phyloP scores from a whole-genome alignment of 2,888 invertebrate genomes.

The Erynnis tages region DNA sequence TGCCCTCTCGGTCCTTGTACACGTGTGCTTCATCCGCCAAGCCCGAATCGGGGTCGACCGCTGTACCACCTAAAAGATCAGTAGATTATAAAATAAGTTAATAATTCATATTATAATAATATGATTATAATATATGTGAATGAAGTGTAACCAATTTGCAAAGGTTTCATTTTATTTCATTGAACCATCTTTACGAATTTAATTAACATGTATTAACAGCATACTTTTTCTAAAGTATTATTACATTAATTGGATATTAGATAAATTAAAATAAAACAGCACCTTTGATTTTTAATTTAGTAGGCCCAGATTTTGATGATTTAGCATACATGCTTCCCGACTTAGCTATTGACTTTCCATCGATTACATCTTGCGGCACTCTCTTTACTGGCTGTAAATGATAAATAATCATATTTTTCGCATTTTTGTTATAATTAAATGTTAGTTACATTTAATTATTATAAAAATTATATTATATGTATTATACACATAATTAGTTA shows the following conservation, averaged over 20 bases:
- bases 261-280: slow-evolving; percentile 13
- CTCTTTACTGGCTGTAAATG: slow-evolving; percentile 65
- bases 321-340: slow-evolving; percentile 83
- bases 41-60: slow-evolving; percentile 95
- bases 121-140: too few species aligned
- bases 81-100: neutral
- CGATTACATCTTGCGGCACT: slow-evolving; percentile 77
- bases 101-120: neutral
- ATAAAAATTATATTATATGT: too few species aligned
- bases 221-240: too few species aligned
- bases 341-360: slow-evolving; percentile 78
- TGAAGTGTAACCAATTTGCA: too few species aligned
- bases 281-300: slow-evolving; percentile 74
- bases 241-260: neutral
- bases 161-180: too few species aligned
- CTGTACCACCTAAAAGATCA: slow-evolving; percentile 84
- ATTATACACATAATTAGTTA: too few species aligned
- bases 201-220: too few species aligned
- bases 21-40: slow-evolving; percentile 91
- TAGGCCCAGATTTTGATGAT: slow-evolving; percentile 63
- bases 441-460: too few species aligned
- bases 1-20: slow-evolving; percentile 78
- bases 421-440: too few species aligned
- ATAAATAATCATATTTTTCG: slow-evolving; percentile 26
- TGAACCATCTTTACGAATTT: too few species aligned